Evolutionary conservation across 30 jellyfish, hydroid and myxozoan genomes (phyloP).

Genomic region (Hydractinia echinata): DNA sequence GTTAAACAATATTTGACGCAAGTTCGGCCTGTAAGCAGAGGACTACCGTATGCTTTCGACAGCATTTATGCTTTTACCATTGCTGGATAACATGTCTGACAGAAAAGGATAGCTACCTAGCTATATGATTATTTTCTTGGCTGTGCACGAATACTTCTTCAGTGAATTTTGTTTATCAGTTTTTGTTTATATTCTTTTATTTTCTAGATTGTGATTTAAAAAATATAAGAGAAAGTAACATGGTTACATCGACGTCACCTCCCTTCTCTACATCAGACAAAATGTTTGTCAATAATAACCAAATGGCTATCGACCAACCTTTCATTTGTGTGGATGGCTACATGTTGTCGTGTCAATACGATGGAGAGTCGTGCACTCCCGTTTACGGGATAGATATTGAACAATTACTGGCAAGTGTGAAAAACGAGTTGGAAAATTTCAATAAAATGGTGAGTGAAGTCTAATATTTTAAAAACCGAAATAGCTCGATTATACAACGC

Average conservation of each 20-base stretch:
- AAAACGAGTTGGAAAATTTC: conserved; percentile 2
- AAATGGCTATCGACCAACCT: conserved; percentile 7
- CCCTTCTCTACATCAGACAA: not conserved
- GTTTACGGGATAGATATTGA: not conserved
- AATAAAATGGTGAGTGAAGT: not conserved
- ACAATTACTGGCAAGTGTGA: not conserved
- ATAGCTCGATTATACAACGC: too few relatives aligned
- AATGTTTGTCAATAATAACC: conserved; percentile 6
- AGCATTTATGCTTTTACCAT: too few relatives aligned
- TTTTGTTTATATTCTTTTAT: too few relatives aligned
- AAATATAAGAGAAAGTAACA: not conserved
- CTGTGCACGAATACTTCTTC: too few relatives aligned
- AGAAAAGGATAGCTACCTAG: too few relatives aligned
- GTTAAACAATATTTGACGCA: too few relatives aligned
- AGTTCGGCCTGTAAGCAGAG: too few relatives aligned
- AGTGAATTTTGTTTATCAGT: too few relatives aligned
- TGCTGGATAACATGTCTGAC: too few relatives aligned
- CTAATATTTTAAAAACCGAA: not conserved
- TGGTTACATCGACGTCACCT: conserved; percentile 2
- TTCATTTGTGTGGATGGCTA: conserved; percentile 29
- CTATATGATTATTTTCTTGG: too few relatives aligned
- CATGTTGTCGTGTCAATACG: conserved; percentile 17
- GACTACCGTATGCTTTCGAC: too few relatives aligned
- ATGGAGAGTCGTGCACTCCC: conserved; percentile 31
- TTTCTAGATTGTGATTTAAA: not conserved